Base-by-base conservation (phyloP, 2,888 invertebrate genomes). In the Calameuta idolon region DNA sequence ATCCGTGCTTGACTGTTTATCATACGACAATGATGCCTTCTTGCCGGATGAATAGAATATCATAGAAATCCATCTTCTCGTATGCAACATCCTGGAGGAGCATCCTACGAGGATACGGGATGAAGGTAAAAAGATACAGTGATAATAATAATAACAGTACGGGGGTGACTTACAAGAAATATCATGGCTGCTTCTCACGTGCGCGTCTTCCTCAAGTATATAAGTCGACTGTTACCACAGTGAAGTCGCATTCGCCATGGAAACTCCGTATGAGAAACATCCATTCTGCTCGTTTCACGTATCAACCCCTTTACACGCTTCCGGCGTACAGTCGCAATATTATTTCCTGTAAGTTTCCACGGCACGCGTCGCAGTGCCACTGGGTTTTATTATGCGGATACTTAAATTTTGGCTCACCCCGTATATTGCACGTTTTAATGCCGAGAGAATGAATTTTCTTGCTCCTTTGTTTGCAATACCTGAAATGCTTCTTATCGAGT, bases 151-250 rank as follows among this genome's bases (percentile, higher is more conserved):
- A 55, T 55, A 55, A 55, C 9, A 55, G 2, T 2, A 9, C 2
- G 5, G 1, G 1, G 23, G 15, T 55, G 55, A 23, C 55, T 76
- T 73, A 35, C 79, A 78, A 77, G 79, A 81, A 81, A 73, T 77
- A 84, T 86, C 82, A 75, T n/a, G 78, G 71, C 74, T 85, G 77
- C 85, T 82, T 75, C 81, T 86, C 86, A 85, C 85, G 86, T 85
- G 74, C 83, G 73, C 81, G 40, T 80, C 81, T 80, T 78, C 80
- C 81, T 76, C 78, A 77, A 76, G 80, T 80, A 81, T 82, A 82
- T 83, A 81, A 83, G 82, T 79, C 78, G 79, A 81, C 83, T 81
- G 81, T 82, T 82, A 81, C 83, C 81, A 75, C 77, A 79, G 83
- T 81, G 77, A 79, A 82, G 82, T 83, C 82, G 83, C 83, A 81